Evolutionary conservation across 2,113 vertebrate species (phyloP), one percentile per base, ranked within the genome.

Genomic region (Nothocercus nigrocapillus): DNA sequence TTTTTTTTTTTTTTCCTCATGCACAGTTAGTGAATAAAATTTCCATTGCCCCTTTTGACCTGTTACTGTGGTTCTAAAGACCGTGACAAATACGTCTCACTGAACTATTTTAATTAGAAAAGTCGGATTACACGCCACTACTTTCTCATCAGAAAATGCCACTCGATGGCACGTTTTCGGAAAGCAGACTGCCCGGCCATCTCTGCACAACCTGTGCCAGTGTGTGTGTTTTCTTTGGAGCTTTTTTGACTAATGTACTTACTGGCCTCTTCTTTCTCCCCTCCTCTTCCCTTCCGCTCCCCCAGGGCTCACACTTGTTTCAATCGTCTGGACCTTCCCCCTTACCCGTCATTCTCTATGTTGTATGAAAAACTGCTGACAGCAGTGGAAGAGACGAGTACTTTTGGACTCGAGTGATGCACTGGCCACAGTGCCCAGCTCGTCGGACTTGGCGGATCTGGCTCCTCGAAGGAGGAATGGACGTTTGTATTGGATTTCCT

Each of bases 381-480:
- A 21, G 99, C 99, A 22, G 99, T 99, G 18, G 99, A 99, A 97
- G 99, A 99, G 92, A 99, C 99, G 8, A 99, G 99, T 98, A 99
- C 99, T 30, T 99, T 99, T 83, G 99, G 99, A 97, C 98, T 99
- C 88, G 99, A 99, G 97, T 99, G 96, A 98, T 84, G 95, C 68
- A 70, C 89, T 93, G 95, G 96, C 90, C 95, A 70, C 73, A 90
- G 80, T 92, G 93, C 89, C 93, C 93, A 73, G 81, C 93, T 92
- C 90, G 63, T 85, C 87, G 96, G 95, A 95, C 90, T 89, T 84
- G 76, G 75, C 84, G 95, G 95, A 89, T 92, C 93, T 92, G 86
- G 78, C 92, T 96, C 96, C 95, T 91, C 73, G 75, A 93, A 95
- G 87, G 89, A 90, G 45, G 89, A 85, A 66, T 27, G 79, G 88